phyloP scores from a whole-genome alignment of 2,797 vertebrate species.

The Anguilla megastoma region DNA sequence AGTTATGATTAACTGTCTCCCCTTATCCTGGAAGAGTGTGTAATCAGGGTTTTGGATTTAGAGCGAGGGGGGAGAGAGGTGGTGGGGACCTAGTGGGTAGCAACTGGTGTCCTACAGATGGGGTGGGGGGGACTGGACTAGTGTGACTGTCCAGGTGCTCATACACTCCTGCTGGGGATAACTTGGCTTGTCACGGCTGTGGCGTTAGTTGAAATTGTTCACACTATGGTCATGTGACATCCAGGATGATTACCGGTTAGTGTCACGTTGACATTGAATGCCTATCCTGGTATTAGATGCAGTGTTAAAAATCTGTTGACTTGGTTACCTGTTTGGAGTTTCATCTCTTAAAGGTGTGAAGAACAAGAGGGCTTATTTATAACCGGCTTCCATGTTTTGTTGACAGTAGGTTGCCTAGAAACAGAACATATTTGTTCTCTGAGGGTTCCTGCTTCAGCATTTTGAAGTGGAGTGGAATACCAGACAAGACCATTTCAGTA shows the following conservation, averaged over 20 bases:
- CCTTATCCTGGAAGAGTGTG: constrained; percentile 39
- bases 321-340: constrained; percentile 29
- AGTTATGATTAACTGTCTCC: constrained; percentile 43
- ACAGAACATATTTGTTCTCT: constrained; percentile 23
- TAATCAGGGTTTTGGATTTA: constrained; percentile 7
- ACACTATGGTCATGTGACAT: neutral
- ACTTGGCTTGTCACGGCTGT: neutral
- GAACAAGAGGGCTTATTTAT: constrained; percentile 42
- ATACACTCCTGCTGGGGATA: constrained; percentile 1
- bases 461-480: neutral
- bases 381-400: constrained; percentile 26
- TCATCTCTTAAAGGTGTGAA: constrained; percentile 34
- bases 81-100: neutral
- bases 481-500: neutral
- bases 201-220: neutral
- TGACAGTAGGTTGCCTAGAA: constrained; percentile 32
- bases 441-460: neutral
- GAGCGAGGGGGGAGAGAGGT: neutral
- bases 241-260: constrained; percentile 2
- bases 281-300: constrained; percentile 17
- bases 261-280: neutral
- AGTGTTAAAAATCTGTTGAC: constrained; percentile 28
- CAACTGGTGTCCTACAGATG: neutral
- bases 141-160: neutral
- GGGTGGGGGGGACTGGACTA: neutral